Base-by-base conservation (phyloP, 37 sponge, comb jelly and placozoan genomes). In the Agelas oroides region DNA sequence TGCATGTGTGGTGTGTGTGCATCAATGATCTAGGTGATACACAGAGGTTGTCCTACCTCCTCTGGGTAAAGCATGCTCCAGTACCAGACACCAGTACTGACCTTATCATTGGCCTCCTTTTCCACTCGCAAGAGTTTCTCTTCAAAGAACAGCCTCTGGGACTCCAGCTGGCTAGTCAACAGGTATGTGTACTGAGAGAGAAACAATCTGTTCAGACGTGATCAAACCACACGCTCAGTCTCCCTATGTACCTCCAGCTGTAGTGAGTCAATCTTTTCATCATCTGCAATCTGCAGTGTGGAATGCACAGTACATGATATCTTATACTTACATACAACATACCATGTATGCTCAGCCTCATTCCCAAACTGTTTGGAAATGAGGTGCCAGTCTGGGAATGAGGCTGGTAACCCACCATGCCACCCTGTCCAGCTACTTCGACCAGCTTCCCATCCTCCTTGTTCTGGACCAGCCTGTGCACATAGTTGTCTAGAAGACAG, bases 371-470 rank as follows among this genome's bases (percentile, higher is more conserved):
- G 67, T 25, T 14, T 25, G 30, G 58, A 19, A 41, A n/a, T 46
- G 5, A 32, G 2, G 37, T 5, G 34, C 15, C 30, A 33, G 37
- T 69, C 2, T 35, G 11, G 2, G 3, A 5, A 6, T 36, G 37
- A 33, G 34, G 35, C 24, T 38, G 73, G 53, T 0, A 24, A 65
- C 78, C 71, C 65, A 52, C 59, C 60, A 59, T 57, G 16, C 30
- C 76, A 28, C 60, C 81, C 11, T 59, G 68, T 37, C 89, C 83
- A 14, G 74, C 72, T n/a, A 98, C 93, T 55, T 94, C 97, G 21
- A 98, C 97, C 71, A 97, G 72, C 65, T 98, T 98, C 25, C 99
- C 99, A 88, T 97, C 99, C 25, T 76, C 68, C 59, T 97, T 97
- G 86, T 97, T 98, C 83, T 96, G 97, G 0, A 98, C 92, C 79